These are phyloP conservation scores for Cheilosia scutellata DNA, from an alignment of 2,888 invertebrate species.

Conservation along the genomic window DNA sequence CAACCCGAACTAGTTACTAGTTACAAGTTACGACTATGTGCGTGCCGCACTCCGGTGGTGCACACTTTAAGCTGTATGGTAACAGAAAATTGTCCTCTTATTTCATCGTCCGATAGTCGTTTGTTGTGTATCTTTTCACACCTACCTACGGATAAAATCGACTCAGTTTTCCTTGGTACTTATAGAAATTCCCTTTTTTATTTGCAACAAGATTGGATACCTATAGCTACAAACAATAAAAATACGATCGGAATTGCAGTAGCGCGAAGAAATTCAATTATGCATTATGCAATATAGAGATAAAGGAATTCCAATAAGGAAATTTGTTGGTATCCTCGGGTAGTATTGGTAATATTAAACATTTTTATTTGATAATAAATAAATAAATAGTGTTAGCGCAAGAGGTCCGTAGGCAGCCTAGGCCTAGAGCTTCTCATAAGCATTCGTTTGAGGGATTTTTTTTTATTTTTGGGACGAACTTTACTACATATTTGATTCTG, in stretches of 20 bases:
- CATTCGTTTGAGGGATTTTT: too few species aligned
- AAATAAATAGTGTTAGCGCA: too few species aligned
- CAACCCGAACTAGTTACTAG: conserved; percentile 67
- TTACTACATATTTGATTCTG: neutral
- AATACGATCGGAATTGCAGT: conserved; percentile 6
- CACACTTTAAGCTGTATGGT: conserved; percentile 19
- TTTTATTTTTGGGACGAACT: too few species aligned
- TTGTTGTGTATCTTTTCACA: conserved; percentile 62
- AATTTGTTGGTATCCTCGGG: neutral
- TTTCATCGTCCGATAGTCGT: conserved; percentile 59
- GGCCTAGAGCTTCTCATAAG: too few species aligned
- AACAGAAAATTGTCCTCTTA: conserved; percentile 49
- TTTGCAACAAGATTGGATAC: conserved; percentile 21
- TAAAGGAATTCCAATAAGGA: conserved; percentile 11
- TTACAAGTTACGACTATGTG: conserved; percentile 38
- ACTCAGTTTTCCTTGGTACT: conserved; percentile 35
- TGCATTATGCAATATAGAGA: conserved; percentile 34
- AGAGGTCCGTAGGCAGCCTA: too few species aligned
- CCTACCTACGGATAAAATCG: conserved; percentile 60
- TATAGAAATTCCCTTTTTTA: conserved; percentile 48
- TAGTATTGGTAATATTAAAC: too few species aligned
- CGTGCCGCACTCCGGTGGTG: conserved; percentile 46
- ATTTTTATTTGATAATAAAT: neutral
- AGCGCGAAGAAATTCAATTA: conserved; percentile 26
- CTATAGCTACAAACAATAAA: neutral